phyloP scores from a whole-genome alignment of 2,888 invertebrate species.

The Drosophila subsilvestris region DNA sequence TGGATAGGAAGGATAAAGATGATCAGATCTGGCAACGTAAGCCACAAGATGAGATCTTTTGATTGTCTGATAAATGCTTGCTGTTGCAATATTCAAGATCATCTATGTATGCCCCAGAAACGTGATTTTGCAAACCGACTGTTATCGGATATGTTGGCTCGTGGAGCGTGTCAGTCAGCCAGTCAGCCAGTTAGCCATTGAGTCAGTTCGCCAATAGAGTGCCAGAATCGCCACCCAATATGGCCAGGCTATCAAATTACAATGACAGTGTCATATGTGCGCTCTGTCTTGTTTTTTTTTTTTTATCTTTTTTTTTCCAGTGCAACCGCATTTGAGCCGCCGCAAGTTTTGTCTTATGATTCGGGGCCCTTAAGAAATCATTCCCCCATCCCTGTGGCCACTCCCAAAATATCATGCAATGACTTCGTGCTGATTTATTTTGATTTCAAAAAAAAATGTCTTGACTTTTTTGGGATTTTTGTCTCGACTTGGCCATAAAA shows the following conservation, averaged over 20 bases:
- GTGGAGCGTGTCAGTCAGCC: constrained; percentile 17
- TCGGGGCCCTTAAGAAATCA: constrained; percentile 24
- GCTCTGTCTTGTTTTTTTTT: constrained; percentile 1
- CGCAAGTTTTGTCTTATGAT: constrained; percentile 41
- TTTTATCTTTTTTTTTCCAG: constrained; percentile 6
- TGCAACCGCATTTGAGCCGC: constrained; percentile 54
- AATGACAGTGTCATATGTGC: constrained; percentile 44
- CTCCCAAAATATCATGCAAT: constrained; percentile 56
- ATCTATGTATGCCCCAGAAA: neutral
- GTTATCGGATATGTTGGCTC: constrained; percentile 18
- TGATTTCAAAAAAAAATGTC: constrained; percentile 16
- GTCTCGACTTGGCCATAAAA: constrained; percentile 43
- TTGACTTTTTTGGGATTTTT: constrained; percentile 16
- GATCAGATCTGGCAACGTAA: too few relatives aligned
- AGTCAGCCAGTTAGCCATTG: constrained; percentile 28
- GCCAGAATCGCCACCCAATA: constrained; percentile 50
- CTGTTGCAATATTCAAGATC: neutral
- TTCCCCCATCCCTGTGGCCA: constrained; percentile 8
- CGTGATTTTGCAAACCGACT: constrained; percentile 19
- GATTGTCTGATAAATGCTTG: neutral
- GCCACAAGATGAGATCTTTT: neutral
- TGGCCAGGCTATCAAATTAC: constrained; percentile 60
- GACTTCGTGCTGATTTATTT: constrained; percentile 53
- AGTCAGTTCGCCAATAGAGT: constrained; percentile 32
- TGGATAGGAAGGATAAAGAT: too few relatives aligned